Percentiles rank a stretch among this genome's conserved stretches.
Evolutionary conservation across 1,140 invertebrate genomes (phyloP).

Genomic region (Eumaeus atala): DNA sequence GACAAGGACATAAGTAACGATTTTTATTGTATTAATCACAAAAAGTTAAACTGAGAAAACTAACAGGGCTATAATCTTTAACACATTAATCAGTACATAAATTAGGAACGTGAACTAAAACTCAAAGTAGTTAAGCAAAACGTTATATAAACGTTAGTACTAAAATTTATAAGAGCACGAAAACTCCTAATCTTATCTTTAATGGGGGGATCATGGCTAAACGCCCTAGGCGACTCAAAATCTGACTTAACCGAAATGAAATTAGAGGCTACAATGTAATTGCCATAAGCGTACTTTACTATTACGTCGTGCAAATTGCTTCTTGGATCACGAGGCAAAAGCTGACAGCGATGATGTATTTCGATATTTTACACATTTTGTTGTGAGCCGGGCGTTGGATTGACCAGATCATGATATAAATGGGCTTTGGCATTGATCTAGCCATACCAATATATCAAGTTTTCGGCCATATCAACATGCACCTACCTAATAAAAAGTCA

Average conservation of each 20-base stretch:
- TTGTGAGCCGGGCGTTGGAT: too few species aligned
- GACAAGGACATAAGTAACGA: too few species aligned
- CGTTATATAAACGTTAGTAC: conserved; percentile 3
- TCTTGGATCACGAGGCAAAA: conserved; percentile 32
- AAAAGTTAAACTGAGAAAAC: too few species aligned
- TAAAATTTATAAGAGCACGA: conserved; percentile 6
- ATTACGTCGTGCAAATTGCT: conserved; percentile 52
- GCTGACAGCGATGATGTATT: conserved; percentile 21
- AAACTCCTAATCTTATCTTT: conserved; percentile 10
- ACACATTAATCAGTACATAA: too few species aligned
- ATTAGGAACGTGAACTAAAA: too few species aligned
- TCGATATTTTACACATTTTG: background rate
- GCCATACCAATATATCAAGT: too few species aligned
- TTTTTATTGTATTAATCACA: too few species aligned
- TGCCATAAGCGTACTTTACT: conserved; percentile 54
- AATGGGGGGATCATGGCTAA: conserved; percentile 4
- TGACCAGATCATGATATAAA: too few species aligned
- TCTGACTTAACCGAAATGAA: conserved; percentile 30
- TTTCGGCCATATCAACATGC: too few species aligned
- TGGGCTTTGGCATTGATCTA: too few species aligned
- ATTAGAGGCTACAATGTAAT: conserved; percentile 46
- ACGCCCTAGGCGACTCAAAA: conserved; percentile 31
- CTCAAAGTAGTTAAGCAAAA: background rate
- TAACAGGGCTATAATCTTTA: too few species aligned
- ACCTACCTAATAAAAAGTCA: too few species aligned